phyloP scores from a whole-genome alignment of 37 sponge, comb jelly and placozoan genomes.

The Geodia barretti region DNA sequence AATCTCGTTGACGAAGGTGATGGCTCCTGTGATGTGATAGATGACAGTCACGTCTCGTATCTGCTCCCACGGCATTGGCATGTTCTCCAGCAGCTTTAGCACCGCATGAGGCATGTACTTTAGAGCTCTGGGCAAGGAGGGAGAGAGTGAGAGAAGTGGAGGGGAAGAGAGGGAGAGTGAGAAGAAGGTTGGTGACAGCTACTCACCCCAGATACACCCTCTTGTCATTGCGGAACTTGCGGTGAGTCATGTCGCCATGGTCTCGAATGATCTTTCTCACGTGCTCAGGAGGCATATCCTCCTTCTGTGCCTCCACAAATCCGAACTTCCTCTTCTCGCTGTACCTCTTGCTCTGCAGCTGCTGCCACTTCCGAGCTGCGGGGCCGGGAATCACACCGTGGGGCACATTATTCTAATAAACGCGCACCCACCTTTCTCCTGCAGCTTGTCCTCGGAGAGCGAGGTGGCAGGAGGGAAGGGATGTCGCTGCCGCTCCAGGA shows the following conservation, averaged over 20 bases:
- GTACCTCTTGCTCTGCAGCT: conserved; percentile 95
- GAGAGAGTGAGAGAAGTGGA: neutral
- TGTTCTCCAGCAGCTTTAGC: conserved; percentile 98
- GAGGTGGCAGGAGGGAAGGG: conserved; percentile 61
- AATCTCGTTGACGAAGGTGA: conserved; percentile 99
- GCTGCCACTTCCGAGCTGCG: conserved; percentile 99
- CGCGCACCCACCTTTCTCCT: conserved; percentile 83
- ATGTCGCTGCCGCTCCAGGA: conserved; percentile 67
- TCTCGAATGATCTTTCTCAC: conserved; percentile 99
- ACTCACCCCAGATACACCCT: conserved; percentile 97
- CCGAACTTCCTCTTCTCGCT: conserved; percentile 98
- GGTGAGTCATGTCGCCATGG: conserved; percentile 99
- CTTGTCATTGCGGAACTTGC: conserved; percentile 99
- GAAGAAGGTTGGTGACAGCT: neutral
- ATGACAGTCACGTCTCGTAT: conserved; percentile 94
- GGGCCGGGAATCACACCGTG: neutral
- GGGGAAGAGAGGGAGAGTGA: neutral
- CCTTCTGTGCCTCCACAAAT: conserved; percentile 99
- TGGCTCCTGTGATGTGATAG: conserved; percentile 99
- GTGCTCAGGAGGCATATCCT: conserved; percentile 99
- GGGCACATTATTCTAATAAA: neutral
- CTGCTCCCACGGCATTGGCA: conserved; percentile 99
- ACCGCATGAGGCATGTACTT: conserved; percentile 99
- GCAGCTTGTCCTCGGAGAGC: conserved; percentile 81
- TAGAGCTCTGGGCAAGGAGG: conserved; percentile 82